Conservation (phyloP, 1,140 invertebrate genomes). For the Nasonia giraulti region DNA sequence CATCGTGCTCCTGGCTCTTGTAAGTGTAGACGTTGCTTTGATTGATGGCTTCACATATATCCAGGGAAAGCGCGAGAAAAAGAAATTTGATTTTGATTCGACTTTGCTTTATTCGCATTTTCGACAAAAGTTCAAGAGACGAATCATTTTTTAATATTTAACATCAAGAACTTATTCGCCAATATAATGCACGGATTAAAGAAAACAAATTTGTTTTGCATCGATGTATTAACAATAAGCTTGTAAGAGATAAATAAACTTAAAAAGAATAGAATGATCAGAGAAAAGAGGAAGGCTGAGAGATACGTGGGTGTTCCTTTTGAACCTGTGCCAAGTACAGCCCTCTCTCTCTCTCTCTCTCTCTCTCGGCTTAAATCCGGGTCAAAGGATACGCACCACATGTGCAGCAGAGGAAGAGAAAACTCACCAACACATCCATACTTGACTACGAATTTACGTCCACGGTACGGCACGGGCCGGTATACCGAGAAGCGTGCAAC, state of each 20-base stretch:
- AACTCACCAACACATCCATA: neutral
- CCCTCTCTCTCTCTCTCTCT: neutral
- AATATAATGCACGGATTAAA: neutral
- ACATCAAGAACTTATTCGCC: too few species aligned
- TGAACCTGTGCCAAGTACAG: constrained; percentile 19
- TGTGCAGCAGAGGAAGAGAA: neutral
- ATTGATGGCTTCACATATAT: constrained; percentile 1
- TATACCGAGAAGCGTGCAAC: neutral
- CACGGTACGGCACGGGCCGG: neutral
- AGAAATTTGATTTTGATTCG: neutral
- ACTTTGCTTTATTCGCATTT: neutral
- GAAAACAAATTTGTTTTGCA: neutral
- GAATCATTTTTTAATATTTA: too few species aligned
- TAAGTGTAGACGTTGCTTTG: neutral
- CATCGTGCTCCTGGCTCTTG: neutral
- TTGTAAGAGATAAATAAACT: neutral
- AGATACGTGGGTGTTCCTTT: neutral
- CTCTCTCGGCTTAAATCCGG: neutral
- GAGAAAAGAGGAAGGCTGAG: neutral
- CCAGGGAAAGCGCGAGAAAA: neutral
- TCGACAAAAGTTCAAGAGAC: neutral
- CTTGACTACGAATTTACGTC: neutral
- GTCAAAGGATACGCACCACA: constrained; percentile 10
- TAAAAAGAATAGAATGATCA: neutral
- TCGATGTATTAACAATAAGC: neutral